Evolutionary conservation across 1,140 invertebrate species (phyloP), one percentile per base, ranked within the genome.

Genomic region (Chrysomallon squamiferum): DNA sequence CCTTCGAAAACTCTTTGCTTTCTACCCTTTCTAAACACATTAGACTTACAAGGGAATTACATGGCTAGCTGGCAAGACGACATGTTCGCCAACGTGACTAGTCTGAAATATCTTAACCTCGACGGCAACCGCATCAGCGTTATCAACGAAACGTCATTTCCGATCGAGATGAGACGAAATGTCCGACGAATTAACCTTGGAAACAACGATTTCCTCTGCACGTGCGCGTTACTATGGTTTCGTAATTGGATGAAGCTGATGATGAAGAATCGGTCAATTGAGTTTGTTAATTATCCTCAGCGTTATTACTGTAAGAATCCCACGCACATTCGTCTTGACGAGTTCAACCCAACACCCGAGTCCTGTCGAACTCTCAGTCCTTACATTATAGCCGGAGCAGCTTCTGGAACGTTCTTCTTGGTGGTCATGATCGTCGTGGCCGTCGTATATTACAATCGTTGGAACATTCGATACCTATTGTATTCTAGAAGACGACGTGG

Each of bases 151-250:
- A 20, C 13, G 9, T 27, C 58, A 3, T 45, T 66, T 30, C 15
- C 25, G 15, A 18, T 45, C 20, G 27, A 54, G 11, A 13, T 66
- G 4, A 27, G 22, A 15, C 22, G 15, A 15, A 54, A 22, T 5
- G 56, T 61, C 20, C 18, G 13, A 2, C 49, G 9, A 7, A 43
- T 66, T 43, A 35, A 57, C 30, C 29, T 66, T 18, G 38, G 59
- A 11, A 18, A 32, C 9, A 66, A 66, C 32, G 58, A 58, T 6
- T 66, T 61, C 27, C 50, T 47, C 2, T 66, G 65, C 50, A 56
- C 35, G 25, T 66, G 65, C 29, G 65, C 59, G 5, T 30, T 66
- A 9, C 32, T 61, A 25, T 66, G 59, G 65, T 61, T 66, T 20
- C 13, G 50, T 25, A 54, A 20, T 13, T 54, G 50, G 50, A 54